A percentile compares a stretch with the other conserved stretches of the same genome.
These are phyloP conservation scores for Stratiomys singularior DNA, from an alignment of 2,888 invertebrate species.

Conservation along the genomic window DNA sequence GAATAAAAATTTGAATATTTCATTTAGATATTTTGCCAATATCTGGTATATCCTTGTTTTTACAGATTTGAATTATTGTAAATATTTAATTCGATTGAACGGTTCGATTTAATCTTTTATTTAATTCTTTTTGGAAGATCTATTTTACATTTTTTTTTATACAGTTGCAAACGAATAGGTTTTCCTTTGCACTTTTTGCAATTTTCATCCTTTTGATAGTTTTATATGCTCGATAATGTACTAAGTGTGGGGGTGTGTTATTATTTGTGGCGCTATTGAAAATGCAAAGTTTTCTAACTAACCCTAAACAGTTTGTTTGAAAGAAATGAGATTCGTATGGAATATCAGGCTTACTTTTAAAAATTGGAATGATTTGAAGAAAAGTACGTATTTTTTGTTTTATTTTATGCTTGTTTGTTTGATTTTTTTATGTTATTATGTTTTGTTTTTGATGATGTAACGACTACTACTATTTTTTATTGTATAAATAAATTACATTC, in stretches of 20 bases:
- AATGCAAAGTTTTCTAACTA: too few relatives aligned
- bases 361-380: slow-evolving; percentile 15
- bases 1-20: background rate
- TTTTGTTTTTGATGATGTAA: background rate
- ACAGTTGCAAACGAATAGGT: background rate
- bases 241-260: too few relatives aligned
- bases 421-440: background rate
- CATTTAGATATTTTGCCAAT: background rate
- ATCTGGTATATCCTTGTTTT: background rate
- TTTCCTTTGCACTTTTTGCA: background rate
- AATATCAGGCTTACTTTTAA: slow-evolving; percentile 5
- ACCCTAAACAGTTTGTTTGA: background rate
- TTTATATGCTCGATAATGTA: too few relatives aligned
- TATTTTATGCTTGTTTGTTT: background rate
- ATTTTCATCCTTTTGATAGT: too few relatives aligned
- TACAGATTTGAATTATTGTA: background rate
- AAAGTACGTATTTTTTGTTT: background rate
- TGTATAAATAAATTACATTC: slow-evolving; percentile 20
- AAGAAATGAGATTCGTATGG: background rate
- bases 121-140: background rate
- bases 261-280: too few relatives aligned
- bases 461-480: background rate
- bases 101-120: background rate
- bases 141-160: slow-evolving; percentile 32
- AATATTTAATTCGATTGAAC: background rate